Conservation (phyloP, 2,888 invertebrate species). For the Alviniconcha strummeri region DNA sequence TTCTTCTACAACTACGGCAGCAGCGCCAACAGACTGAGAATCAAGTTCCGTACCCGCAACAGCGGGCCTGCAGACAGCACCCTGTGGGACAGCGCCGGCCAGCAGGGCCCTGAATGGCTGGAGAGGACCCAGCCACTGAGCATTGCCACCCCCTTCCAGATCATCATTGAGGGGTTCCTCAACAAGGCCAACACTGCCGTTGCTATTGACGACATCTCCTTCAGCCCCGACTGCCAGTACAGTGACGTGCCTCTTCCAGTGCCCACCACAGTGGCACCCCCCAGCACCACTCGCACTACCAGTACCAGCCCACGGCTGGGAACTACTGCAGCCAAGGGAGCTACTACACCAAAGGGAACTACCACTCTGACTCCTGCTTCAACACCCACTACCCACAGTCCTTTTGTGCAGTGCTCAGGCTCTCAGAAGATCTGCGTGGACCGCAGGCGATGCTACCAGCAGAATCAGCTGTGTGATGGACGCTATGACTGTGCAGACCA, state of each 20-base stretch:
- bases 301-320: slow-evolving; percentile 35
- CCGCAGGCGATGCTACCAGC: slow-evolving; percentile 47
- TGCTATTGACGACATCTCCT: slow-evolving; percentile 42
- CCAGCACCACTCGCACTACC: slow-evolving; percentile 32
- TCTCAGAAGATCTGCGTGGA: slow-evolving; percentile 36
- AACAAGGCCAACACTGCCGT: slow-evolving; percentile 58
- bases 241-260: slow-evolving; percentile 35
- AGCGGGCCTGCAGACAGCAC: not conserved
- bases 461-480: slow-evolving; percentile 47
- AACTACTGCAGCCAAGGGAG: not conserved
- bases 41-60: slow-evolving; percentile 28
- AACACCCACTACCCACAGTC: too few species aligned
- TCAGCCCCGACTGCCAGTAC: slow-evolving; percentile 62
- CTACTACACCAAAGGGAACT: too few species aligned
- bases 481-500: slow-evolving; percentile 40
- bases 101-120: slow-evolving; percentile 23
- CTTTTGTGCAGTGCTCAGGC: slow-evolving; percentile 10
- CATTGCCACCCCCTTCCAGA: slow-evolving; percentile 50
- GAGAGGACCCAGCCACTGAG: not conserved
- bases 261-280: slow-evolving; percentile 38
- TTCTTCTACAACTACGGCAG: slow-evolving; percentile 68
- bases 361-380: not conserved
- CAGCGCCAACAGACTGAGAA: slow-evolving; percentile 5
- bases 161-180: slow-evolving; percentile 62
- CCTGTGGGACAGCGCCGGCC: slow-evolving; percentile 22